Percentiles rank a stretch among this genome's conserved stretches.
Evolutionary conservation across 2,113 vertebrate genomes (phyloP).

Genomic region (Glaucomys volans): DNA sequence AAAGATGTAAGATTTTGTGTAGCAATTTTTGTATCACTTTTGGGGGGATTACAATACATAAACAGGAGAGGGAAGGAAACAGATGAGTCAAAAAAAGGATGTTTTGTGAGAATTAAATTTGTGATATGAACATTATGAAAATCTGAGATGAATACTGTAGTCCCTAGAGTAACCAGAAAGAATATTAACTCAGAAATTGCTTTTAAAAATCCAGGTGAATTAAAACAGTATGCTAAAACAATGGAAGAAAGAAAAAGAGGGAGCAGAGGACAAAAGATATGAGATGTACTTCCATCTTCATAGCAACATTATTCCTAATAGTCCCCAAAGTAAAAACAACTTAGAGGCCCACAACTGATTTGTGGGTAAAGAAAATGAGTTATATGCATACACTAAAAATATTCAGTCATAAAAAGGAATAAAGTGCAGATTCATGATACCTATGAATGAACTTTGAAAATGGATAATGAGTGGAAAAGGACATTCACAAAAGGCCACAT

Average conservation of each 20-base stretch:
- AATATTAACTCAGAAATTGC: background rate
- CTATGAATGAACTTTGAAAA: background rate
- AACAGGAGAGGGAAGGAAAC: background rate
- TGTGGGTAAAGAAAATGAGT: background rate
- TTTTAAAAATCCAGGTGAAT: background rate
- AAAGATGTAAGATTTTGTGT: background rate
- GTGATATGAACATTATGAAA: background rate
- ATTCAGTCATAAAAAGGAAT: background rate
- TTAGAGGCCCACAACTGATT: background rate
- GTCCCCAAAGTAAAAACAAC: background rate
- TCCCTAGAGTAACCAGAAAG: background rate
- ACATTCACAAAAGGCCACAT: background rate
- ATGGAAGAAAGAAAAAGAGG: background rate
- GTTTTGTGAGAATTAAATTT: background rate
- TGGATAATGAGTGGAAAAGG: background rate
- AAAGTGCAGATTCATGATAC: background rate
- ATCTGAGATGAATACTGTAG: background rate
- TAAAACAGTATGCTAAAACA: background rate
- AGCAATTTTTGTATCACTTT: background rate
- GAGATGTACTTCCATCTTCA: background rate
- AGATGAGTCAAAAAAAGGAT: background rate
- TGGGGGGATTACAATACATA: background rate
- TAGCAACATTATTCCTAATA: background rate
- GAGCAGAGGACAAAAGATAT: background rate
- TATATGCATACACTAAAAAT: background rate